Evolutionary conservation across 2,888 invertebrate species (phyloP), one percentile per base, ranked within the genome.

Genomic region (Rhamphomyia laevipes): DNA sequence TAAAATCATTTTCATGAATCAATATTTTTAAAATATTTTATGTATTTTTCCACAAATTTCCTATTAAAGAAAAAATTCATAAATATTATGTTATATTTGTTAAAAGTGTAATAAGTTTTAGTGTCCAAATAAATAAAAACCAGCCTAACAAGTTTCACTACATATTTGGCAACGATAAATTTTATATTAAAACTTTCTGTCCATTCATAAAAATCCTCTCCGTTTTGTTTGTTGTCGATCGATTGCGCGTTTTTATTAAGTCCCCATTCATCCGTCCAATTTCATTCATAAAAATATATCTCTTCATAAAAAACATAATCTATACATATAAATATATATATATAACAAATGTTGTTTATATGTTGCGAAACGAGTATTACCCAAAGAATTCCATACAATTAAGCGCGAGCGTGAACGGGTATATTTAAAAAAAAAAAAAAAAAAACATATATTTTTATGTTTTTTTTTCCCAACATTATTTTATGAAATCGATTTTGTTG

Each of bases 191-290:
- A 48, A 48, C 48, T 48, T 44, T 44, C 48, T 48, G 48, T 44
- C 48, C 48, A 48, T 48, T 48, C 48, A 48, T 48, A 48, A 48
- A 48, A 38, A 44, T 48, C 44, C 43, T 43, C n/a, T 18, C 12
- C 17, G 17, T 31, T 44, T 48, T 38, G 48, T 44, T n/a, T 30
- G 15, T 31, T 17, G 44, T 43, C 48, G 40, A 16, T 27, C 9
- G 23, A 27, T 27, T 27, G 30, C 38, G 35, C 48, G 43, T 43
- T 37, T n/a, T 48, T 43, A 7, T 27, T 27, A 27, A 7, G 7
- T 27, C 33, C 47, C 42, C 50, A 50, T 50, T 50, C 50, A 50
- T 50, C 40, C 47, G 44, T 38, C 33, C 47, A 46, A 40, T 40
- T 47, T 50, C 50, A 50, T 50, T 50, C 50, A 50, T 50, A 50